Percentiles rank a stretch among this genome's conserved stretches.
phyloP scores from a whole-genome alignment of 1,140 invertebrate genomes.

The Macrosteles quadrilineatus region DNA sequence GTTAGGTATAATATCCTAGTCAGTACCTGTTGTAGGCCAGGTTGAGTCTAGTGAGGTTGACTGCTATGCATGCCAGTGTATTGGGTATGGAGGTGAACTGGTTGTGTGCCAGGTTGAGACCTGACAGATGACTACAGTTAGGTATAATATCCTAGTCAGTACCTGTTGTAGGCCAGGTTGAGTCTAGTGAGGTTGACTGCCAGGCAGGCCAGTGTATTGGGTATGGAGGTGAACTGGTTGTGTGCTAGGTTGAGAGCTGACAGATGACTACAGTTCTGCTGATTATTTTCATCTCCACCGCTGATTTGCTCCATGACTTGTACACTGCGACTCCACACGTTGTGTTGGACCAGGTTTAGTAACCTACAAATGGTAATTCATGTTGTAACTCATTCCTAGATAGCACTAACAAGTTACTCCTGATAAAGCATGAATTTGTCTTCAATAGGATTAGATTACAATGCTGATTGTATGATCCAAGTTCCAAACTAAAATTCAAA shows the following conservation, averaged over 20 bases:
- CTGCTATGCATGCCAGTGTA: too few relatives aligned
- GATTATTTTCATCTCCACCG: constrained; percentile 46
- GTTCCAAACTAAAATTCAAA: too few relatives aligned
- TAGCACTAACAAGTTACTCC: too few relatives aligned
- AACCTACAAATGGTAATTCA: constrained; percentile 3
- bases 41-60: too few relatives aligned
- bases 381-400: too few relatives aligned
- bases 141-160: too few relatives aligned
- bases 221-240: constrained; percentile 86
- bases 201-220: constrained; percentile 83
- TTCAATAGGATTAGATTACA: too few relatives aligned
- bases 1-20: too few relatives aligned
- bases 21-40: too few relatives aligned
- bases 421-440: too few relatives aligned
- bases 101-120: constrained; percentile 93
- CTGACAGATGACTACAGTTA: too few relatives aligned
- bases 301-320: constrained; percentile 69
- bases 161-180: constrained; percentile 87
- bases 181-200: constrained; percentile 83
- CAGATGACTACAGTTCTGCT: constrained; percentile 57
- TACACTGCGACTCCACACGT: constrained; percentile 69
- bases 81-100: constrained; percentile 76
- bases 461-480: too few relatives aligned
- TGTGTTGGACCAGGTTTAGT: constrained; percentile 59
- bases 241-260: constrained; percentile 84